Conservation (phyloP, 2,113 vertebrate species). For the Hucho hucho region DNA sequence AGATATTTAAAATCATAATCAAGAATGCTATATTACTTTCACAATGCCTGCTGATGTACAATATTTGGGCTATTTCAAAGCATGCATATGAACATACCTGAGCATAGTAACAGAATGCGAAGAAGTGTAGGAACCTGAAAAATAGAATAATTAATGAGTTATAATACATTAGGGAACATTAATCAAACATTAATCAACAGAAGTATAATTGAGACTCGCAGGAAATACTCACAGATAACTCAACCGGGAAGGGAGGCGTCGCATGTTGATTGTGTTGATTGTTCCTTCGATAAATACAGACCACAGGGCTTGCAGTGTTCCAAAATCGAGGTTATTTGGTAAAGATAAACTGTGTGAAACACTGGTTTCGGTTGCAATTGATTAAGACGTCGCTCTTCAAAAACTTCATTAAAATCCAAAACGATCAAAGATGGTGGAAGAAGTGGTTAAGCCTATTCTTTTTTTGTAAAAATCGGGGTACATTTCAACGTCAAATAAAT, state of each 20-base stretch:
- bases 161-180: neutral
- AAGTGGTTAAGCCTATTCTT: constrained; percentile 4
- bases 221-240: constrained; percentile 74
- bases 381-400: constrained; percentile 20
- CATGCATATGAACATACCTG: constrained; percentile 80
- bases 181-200: constrained; percentile 1
- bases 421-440: constrained; percentile 32
- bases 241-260: constrained; percentile 60
- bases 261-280: constrained; percentile 65
- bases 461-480: neutral
- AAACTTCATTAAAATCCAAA: constrained; percentile 37
- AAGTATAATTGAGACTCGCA: neutral
- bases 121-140: constrained; percentile 90
- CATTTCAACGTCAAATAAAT: constrained; percentile 21
- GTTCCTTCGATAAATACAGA: constrained; percentile 29
- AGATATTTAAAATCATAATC: neutral
- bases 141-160: constrained; percentile 25
- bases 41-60: neutral
- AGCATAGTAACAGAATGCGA: constrained; percentile 90
- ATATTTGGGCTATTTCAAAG: neutral
- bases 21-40: neutral
- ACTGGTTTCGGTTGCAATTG: constrained; percentile 9
- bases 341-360: constrained; percentile 1
- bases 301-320: neutral
- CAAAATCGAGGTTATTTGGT: constrained; percentile 6